Percentiles rank a stretch among this genome's conserved stretches.
Evolutionary conservation across 2,113 vertebrate species (phyloP).

Genomic region (Blennius ocellaris): DNA sequence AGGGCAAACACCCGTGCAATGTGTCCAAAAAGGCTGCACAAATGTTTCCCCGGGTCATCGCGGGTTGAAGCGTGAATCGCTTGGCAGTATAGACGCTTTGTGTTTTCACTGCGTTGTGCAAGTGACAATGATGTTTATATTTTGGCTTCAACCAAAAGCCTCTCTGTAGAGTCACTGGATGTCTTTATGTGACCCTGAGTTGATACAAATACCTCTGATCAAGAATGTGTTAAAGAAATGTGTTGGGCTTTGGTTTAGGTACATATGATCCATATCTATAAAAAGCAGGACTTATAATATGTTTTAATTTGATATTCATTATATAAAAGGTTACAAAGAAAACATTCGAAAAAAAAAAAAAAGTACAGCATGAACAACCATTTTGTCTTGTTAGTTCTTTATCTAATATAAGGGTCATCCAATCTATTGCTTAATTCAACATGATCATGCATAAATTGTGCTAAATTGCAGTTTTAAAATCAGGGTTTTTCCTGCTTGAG

Average conservation of each 20-base stretch:
- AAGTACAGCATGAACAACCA: neutral
- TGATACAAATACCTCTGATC: slow-evolving; percentile 36
- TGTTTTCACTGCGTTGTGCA: slow-evolving; percentile 24
- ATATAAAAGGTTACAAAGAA: too few species aligned
- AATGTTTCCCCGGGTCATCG: too few species aligned
- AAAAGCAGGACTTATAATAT: neutral
- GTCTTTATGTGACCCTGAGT: slow-evolving; percentile 30
- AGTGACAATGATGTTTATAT: neutral
- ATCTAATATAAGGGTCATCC: too few species aligned
- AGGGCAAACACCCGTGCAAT: too few species aligned
- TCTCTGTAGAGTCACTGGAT: slow-evolving; percentile 7
- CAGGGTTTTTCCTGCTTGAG: neutral
- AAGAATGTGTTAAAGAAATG: slow-evolving; percentile 26
- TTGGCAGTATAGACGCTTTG: slow-evolving; percentile 28
- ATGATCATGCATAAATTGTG: neutral
- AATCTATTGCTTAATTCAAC: neutral
- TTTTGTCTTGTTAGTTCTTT: neutral
- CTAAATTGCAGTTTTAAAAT: neutral
- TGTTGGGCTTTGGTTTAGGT: slow-evolving; percentile 9
- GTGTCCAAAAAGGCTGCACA: too few species aligned
- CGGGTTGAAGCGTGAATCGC: neutral
- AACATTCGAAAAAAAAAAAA: too few species aligned
- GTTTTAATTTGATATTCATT: neutral
- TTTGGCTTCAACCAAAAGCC: slow-evolving; percentile 17
- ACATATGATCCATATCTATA: slow-evolving; percentile 18